Evolutionary conservation across 2,888 invertebrate species (phyloP), one percentile per base, ranked within the genome.

Genomic region (Sphaerophoria rueppellii): DNA sequence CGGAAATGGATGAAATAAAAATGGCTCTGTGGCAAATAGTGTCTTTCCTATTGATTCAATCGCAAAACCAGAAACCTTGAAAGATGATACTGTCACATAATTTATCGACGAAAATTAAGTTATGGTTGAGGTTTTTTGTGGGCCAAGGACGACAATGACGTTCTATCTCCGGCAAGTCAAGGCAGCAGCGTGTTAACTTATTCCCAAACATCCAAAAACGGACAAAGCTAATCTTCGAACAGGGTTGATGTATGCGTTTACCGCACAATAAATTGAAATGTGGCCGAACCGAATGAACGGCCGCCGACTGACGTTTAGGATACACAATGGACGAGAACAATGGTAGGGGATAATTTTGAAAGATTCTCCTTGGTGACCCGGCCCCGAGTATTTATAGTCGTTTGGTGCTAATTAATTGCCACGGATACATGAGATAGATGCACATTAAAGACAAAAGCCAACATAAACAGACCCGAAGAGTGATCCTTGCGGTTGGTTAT

Each of bases 21-120:
- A 48, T 5, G 57, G 48, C 55, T 57, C 40, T 16, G n/a, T 72
- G 72, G 40, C 60, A 54, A 76, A 76, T 69, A 69, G 54, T 52
- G 48, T 24, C 24, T 4, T 35, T 43, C 43, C 43, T 9, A 24
- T 24, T 24, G 35, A 50, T 50, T 67, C 37, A 54, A 54, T 24
- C n/a, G 11, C 6, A 1, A 9, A 9, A 4, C 43, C 16, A 34
- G 24, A 40, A 63, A 43, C 60, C 35, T 24, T 46, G 34, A 65
- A 65, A 58, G 37, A 43, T 55, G 74, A 65, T 71, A 74, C 67
- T 83, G 82, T 79, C 82, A 83, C 82, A 83, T 83, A 83, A 83
- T 71, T 79, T 82, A 82, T 82, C 74, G 54, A 79, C 74, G 65
- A 82, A 82, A 82, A 82, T 82, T 75, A 82, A 82, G 79, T 82